phyloP scores from a whole-genome alignment of 2,113 vertebrate genomes.

The Herpetotheres cachinnans region DNA sequence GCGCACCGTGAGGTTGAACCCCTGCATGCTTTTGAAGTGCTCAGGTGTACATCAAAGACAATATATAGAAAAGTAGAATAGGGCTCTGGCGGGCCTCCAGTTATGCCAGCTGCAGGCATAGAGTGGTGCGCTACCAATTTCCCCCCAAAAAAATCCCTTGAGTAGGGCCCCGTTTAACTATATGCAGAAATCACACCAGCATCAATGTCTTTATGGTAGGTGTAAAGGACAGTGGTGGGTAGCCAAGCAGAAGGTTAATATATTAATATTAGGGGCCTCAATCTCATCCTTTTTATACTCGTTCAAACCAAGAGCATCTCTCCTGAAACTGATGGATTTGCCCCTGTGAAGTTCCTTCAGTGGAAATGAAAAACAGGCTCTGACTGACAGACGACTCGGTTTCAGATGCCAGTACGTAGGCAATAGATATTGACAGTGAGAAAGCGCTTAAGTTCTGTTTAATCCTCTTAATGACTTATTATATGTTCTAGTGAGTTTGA shows the following conservation, averaged over 20 bases:
- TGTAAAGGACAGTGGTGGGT: neutral
- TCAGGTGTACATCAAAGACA: neutral
- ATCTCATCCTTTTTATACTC: neutral
- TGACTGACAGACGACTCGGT: neutral
- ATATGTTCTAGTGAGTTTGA: slow-evolving; percentile 4
- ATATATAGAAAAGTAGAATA: neutral
- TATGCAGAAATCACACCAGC: neutral
- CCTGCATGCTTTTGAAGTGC: neutral
- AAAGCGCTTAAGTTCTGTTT: neutral
- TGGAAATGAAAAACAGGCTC: neutral
- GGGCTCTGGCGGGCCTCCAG: neutral
- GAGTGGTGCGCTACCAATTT: neutral
- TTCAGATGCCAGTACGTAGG: neutral
- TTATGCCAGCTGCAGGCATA: neutral
- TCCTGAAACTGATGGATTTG: neutral
- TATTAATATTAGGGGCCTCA: neutral
- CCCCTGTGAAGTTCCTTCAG: neutral
- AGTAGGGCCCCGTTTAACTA: neutral
- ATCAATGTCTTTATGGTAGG: neutral
- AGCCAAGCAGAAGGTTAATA: neutral
- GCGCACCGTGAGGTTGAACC: neutral
- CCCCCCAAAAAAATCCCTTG: neutral
- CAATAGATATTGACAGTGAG: neutral
- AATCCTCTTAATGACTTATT: slow-evolving; percentile 19
- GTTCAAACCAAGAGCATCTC: neutral